These are phyloP conservation scores for Mesitornis unicolor DNA, from an alignment of 2,113 vertebrate species.

Conservation along the genomic window DNA sequence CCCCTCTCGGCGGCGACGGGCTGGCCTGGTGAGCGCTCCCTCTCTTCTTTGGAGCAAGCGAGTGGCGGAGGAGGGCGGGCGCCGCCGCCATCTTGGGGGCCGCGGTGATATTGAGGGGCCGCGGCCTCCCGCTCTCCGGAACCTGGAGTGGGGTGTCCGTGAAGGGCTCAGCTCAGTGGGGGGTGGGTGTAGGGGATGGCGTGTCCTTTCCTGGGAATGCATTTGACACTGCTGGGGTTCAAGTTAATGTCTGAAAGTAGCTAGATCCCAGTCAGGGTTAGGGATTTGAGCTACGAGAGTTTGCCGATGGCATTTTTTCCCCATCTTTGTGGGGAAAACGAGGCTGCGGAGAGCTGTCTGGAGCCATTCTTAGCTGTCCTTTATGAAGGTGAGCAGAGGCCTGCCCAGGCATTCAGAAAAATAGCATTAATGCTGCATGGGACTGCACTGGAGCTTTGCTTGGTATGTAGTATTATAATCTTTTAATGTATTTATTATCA, in stretches of 20 bases:
- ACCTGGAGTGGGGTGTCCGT: no score
- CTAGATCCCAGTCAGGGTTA: no score
- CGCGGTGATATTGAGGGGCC: constrained; percentile 40
- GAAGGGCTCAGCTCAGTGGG: fast-evolving
- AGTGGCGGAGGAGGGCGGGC: fast-evolving
- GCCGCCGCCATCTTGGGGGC: neutral
- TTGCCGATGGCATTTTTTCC: fast-evolving
- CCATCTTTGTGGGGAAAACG: fast-evolving
- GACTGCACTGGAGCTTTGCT: fast-evolving
- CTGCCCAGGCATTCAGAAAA: neutral
- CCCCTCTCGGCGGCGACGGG: no score
- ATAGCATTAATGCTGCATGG: fast-evolving
- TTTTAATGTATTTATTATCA: fast-evolving
- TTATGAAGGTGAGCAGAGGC: neutral
- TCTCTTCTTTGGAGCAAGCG: no score
- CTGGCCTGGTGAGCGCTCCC: constrained; percentile 81
- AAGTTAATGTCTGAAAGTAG: neutral
- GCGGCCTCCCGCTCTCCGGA: neutral
- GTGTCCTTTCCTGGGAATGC: fast-evolving
- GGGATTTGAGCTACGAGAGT: neutral
- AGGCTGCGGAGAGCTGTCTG: fast-evolving
- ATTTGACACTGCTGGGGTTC: no score
- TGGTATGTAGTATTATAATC: fast-evolving
- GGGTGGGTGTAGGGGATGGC: fast-evolving
- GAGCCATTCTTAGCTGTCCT: fast-evolving